Evolutionary conservation across 1,140 invertebrate species (phyloP), one percentile per base, ranked within the genome.

Genomic region (Drosophila kikkawai): DNA sequence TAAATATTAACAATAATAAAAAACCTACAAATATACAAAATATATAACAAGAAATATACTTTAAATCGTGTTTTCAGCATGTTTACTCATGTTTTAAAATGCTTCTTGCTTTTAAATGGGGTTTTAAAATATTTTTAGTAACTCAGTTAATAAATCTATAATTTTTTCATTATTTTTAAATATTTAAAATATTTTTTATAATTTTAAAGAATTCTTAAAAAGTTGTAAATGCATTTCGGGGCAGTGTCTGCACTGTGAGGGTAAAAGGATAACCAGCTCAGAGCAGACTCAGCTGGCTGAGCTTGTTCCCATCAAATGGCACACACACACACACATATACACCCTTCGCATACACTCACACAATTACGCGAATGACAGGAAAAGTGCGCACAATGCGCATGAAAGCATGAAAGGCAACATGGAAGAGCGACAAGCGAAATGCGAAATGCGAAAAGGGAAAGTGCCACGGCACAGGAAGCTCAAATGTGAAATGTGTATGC

Each of bases 291-390:
- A 78, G 56, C 75, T 77, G 74, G 75, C 67, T 65, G 64, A 82
- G 59, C 66, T 75, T 79, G 69, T 76, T 76, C 68, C 65, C 77
- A 80, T 88, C 53, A 83, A 88, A 90, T 84, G 73, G 53, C 74
- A 71, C 75, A 76, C 75, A 59, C 82, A 61, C 82, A 66, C 64
- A 32, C 59, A 64, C 47, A 42, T 29, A 41, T 32, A 48, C 57
- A 41, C n/a, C 57, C 57, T 34, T 32, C 15, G 53, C 39, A 53
- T 22, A 22, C 55, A 84, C 66, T 48, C 77, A 75, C 48, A 88
- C 84, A 87, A 88, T 88, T 83, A 88, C 77, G 65, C 84, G 84
- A 87, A 84, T 88, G 84, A 84, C 84, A 87, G 84, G 80, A 88
- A 87, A 79, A 88, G 84, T 82, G 84, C 77, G 74, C 73, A 87